Evolutionary conservation across 2,797 vertebrate species (phyloP), one percentile per base, ranked within the genome.

Genomic region (Echiichthys vipera): DNA sequence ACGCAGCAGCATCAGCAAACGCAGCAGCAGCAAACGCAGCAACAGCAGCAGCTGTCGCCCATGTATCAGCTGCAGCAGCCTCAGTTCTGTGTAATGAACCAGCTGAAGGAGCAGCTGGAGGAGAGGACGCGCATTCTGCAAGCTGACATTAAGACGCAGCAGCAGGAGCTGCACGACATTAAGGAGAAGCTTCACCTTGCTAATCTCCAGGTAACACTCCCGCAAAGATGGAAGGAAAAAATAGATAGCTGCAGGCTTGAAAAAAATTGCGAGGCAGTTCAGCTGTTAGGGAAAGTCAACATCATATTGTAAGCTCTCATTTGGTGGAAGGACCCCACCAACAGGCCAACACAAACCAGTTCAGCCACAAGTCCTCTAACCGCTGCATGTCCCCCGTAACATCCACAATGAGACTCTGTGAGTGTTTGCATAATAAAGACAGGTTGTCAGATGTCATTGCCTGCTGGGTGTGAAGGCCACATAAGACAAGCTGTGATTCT

Each of bases 121-220:
- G 94, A 97, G 71, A 92, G 95, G 79, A 96, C 94, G 0, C 93
- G 94, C n/a, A 93, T 96, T 40, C 92, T 97, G 78, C 95, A 96
- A 77, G 91, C 93, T 5, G 95, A 96, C 90, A 96, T 97, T 64
- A 94, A 95, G 90, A 96, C 92, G 0, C 96, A 97, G 80, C 95
- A 96, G 65, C 94, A 95, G 67, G 95, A 96, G 71, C 92, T 97
- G 37, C 94, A 96, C 0, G 93, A 95, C 81, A 95, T 97, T 75
- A 96, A 96, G 88, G 94, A 97, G 79, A 96, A 96, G 88, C 95
- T 98, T n/a, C 95, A 96, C 59, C 87, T 95, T 0, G 94, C 96
- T 70, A 95, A 96, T 74, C 76, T 96, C 89, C 91, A 96, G 94
- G 94, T 89, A 86, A 90, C 47, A 40, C 22, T 58, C 91, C 89